Evolutionary conservation across 2,113 vertebrate species (phyloP), one percentile per base, ranked within the genome.

Genomic region (Podocnemis expansa): DNA sequence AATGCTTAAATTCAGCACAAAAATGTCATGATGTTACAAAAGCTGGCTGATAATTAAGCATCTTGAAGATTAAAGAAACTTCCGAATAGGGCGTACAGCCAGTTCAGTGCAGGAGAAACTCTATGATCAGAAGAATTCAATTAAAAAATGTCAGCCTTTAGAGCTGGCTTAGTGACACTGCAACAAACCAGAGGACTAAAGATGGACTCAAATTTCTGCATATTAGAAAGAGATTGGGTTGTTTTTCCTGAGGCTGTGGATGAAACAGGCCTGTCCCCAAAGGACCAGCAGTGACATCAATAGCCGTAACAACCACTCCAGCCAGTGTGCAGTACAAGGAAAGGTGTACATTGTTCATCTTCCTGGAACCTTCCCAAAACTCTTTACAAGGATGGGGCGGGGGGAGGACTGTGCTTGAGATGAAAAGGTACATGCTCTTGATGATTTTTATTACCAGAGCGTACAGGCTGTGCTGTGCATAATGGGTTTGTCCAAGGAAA

Each of bases 1-100:
- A 82, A 47, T 84, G 43, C 47, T 91, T 93, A 89, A 81, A 94
- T 93, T 88, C 85, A 78, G 45, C 82, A 41, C 47, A 34, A 78
- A 96, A 91, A 60, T 89, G 80, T 94, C 89, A 67, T 91, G 8
- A 45, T 67, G 56, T 94, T 94, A 91, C 91, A 89, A 80, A 94
- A 49, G 94, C 22, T 89, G 38, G 49, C 75, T 93, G 89, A 89
- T 96, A 97, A 97, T 95, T 94, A 95, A 94, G 60, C 78, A 95
- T 83, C 56, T 19, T 60, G 70, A 75, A 96, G 92, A 91, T 91
- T 80, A 94, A 95, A 96, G 82, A 73, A 92, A 73, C 45, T 92
- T 93, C 80, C 80, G 29, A 24, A 6, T n/a, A 31, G 82, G 43
- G 19, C 43, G 5, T 49, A n/a, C 52, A 5, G 45, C n/a, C 89